phyloP scores from a whole-genome alignment of 2,797 vertebrate species.

The Onychomys arenicola region DNA sequence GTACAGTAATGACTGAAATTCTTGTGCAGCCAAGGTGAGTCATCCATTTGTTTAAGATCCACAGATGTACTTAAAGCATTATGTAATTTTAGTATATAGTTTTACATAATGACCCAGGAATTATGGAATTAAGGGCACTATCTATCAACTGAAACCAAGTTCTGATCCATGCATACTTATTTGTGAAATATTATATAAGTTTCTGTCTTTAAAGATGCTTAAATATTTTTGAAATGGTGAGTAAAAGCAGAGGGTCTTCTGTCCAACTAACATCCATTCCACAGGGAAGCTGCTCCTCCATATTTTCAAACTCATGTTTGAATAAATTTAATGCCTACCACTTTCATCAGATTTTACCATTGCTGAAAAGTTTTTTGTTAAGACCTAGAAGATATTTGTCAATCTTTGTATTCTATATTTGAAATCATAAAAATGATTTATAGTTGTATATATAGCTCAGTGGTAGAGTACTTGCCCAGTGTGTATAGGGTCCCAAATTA shows the following conservation, averaged over 20 bases:
- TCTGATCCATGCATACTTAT: slow-evolving; percentile 43
- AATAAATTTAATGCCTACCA: slow-evolving; percentile 25
- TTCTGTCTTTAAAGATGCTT: slow-evolving; percentile 14
- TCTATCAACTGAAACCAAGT: slow-evolving; percentile 35
- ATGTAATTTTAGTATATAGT: slow-evolving; percentile 42
- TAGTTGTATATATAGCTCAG: not conserved
- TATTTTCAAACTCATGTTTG: slow-evolving; percentile 35
- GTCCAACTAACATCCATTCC: not conserved
- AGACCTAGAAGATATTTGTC: not conserved
- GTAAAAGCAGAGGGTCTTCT: not conserved
- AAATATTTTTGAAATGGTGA: slow-evolving; percentile 11
- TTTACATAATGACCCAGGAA: slow-evolving; percentile 50
- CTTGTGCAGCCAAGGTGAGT: slow-evolving; percentile 35
- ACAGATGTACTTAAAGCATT: slow-evolving; percentile 59
- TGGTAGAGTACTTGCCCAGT: not conserved
- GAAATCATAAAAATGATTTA: slow-evolving; percentile 39
- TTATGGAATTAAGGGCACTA: slow-evolving; percentile 35
- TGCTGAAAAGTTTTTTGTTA: slow-evolving; percentile 27
- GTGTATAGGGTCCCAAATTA: not conserved
- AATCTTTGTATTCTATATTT: not conserved
- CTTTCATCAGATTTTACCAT: not conserved
- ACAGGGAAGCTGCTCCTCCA: not conserved
- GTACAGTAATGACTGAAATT: slow-evolving; percentile 47
- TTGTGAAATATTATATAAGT: slow-evolving; percentile 26
- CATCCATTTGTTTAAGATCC: slow-evolving; percentile 61